Base-by-base conservation (phyloP, 2,888 invertebrate genomes). In the Antheraea yamamai region DNA sequence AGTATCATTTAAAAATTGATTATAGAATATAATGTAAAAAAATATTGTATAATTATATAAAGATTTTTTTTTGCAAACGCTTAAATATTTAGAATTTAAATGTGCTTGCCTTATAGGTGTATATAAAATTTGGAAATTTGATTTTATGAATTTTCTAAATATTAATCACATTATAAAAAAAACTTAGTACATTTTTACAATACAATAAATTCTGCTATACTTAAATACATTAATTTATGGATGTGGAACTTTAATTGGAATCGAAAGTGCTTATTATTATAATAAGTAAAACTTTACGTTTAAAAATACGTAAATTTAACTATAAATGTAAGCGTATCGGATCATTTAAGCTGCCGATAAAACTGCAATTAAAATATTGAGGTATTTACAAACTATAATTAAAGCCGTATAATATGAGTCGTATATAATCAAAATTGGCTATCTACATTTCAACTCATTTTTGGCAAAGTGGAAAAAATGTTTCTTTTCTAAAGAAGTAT, bases 351-450 rank as follows among this genome's bases (percentile, higher is more conserved):
- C 70, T 75, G 52, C 73, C 73, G 66, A 74, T 39, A 77, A 71
- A 39, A 72, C 47, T 72, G 73, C 68, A 76, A 75, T 76, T 72
- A 75, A 64, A 77, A 73, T 72, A 75, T 73, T 70, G 70, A 70
- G 70, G 70, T 70, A 70, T 39, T 39, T 70, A 70, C 39, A 70
- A 70, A 39, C 39, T 70, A n/a, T n/a, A 39, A 66, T 66, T 66
- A 39, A 39, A 39, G 70, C 35, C 39, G 20, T 39, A 39, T 30
- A 47, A 47, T 47, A 39, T 30, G 30, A 30, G 30, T 30, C 30
- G 30, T 30, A 3, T 39, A 39, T 39, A 39, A 39, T 39, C 35
- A 30, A 30, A 30, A 30, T 30, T 30, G 30, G 30, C 3, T 30
- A 30, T 30, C 30, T 30, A 30, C 30, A 30, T 3, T 30, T n/a